Evolutionary conservation across 2,797 vertebrate genomes (phyloP).

Genomic region (Rhodeus uyekii): DNA sequence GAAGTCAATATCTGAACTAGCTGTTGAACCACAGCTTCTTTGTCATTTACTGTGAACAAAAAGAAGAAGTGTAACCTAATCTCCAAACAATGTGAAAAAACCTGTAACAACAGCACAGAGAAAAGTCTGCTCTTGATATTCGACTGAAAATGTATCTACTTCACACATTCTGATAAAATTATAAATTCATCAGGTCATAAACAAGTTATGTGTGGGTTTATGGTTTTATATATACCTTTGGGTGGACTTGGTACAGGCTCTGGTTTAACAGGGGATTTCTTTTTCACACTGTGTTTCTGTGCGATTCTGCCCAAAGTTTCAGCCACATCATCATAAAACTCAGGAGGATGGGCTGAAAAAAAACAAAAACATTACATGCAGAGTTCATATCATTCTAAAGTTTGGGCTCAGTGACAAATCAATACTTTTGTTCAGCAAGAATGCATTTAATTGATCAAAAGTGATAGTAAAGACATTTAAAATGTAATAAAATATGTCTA

Average conservation of each 20-base stretch:
- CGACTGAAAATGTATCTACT: not conserved
- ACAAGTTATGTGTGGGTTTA: not conserved
- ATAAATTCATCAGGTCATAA: not conserved
- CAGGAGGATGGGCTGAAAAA: constrained; percentile 65
- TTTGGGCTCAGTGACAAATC: too few species aligned
- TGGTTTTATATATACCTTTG: constrained; percentile 44
- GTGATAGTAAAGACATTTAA: not conserved
- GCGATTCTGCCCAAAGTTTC: constrained; percentile 72
- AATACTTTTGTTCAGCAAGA: not conserved
- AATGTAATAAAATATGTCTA: not conserved
- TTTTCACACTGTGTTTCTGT: constrained; percentile 62
- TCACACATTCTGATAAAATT: not conserved
- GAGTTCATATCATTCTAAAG: not conserved
- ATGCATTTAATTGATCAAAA: not conserved
- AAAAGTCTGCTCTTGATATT: not conserved
- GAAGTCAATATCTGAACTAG: constrained; percentile 78
- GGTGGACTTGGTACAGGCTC: constrained; percentile 28
- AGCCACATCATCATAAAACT: constrained; percentile 75
- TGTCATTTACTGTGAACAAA: constrained; percentile 62
- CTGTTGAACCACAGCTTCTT: constrained; percentile 75
- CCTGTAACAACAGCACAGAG: not conserved
- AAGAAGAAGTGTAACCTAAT: not conserved
- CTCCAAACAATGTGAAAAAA: not conserved
- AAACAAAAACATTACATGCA: not conserved
- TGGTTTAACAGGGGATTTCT: constrained; percentile 32